Evolutionary conservation across 2,797 vertebrate genomes (phyloP), one percentile per base, ranked within the genome.

Genomic region (Sebastes steindachneri): DNA sequence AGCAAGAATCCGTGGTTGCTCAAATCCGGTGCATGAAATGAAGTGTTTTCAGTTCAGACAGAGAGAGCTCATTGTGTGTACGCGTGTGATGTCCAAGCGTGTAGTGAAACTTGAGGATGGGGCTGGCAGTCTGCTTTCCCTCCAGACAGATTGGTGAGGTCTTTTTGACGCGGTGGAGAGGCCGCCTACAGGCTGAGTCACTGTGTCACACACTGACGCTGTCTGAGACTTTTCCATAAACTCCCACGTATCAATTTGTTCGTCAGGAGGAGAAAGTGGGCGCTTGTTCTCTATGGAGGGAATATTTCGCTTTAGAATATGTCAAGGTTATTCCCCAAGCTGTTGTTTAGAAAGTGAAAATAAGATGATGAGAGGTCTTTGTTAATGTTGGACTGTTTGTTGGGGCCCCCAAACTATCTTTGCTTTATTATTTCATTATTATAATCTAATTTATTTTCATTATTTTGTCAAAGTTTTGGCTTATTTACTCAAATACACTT

Each of bases 161-260:
- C 82, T 88, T 92, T 64, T 90, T 92, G 88, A 94, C 89, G 85
- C 74, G 90, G 83, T 73, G 73, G 83, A 92, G 92, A 90, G 92
- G 90, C 93, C 93, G 93, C 94, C 94, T 92, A 92, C 94, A 91
- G 92, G 91, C 93, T 95, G 93, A 95, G 83, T 95, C 94, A 95
- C 90, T 75, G 89, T 92, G 89, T 92, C 92, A 92, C 90, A 89
- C 90, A 73, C 86, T 92, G 93, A 94, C 82, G 90, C 89, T 76
- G 89, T 92, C 89, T 91, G 82, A 93, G 89, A 93, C 85, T 90
- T 89, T 90, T 89, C 91, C 92, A 93, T 80, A 79, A 92, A 94
- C 93, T 93, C 93, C 92, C 89, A 93, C 93, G 23, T 76, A 82
- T 91, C 85, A 85, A 63, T 88, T 86, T 90, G 83, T 80, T 86